Evolutionary conservation across 2,888 invertebrate genomes (phyloP), one percentile per base, ranked within the genome.

Genomic region (Hirtodrosophila confusa): DNA sequence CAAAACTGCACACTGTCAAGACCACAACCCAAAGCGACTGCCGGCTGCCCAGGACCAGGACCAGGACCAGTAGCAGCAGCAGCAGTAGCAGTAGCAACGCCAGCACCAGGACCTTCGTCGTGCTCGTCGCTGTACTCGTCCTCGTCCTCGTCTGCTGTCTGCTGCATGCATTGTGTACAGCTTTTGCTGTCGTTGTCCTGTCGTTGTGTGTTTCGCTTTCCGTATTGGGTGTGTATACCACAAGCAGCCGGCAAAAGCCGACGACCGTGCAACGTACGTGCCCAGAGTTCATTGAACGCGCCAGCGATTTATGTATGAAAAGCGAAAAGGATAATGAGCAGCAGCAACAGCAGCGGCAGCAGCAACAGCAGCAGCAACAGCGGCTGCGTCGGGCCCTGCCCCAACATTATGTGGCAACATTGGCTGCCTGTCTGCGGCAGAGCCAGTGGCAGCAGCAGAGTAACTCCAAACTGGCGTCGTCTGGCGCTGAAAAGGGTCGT

Each of bases 191-290:
- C 78, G 69, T 76, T 77, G 78, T 76, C 75, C 77, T 77, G 77
- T 74, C 66, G 66, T 60, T 66, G 75, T 80, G 78, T 89, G 88
- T 90, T 90, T 90, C 90, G 90, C 90, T 90, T 90, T 90, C 87
- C 89, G 89, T 90, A 88, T 89, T 89, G 86, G 88, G 90, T 90
- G 88, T 90, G 89, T 90, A 89, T 89, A 80, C 79, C 62, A 67
- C 57, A 47, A 36, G 54, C 53, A 64, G 54, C 66, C 75, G 76
- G 78, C 76, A 71, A 75, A 86, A 85, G 89, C 86, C 89, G 89
- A 90, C 90, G 90, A 89, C 88, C 88, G 69, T 67, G 66, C 66
- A 66, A 61, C 82, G 86, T 80, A 86, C 86, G 83, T 80, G 86
- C 67, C 65, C 73, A 72, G 74, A 80, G 88, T 87, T 88, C 88